These are phyloP conservation scores for Stichopus horrens DNA, from an alignment of 53 echinoderm and acorn worm species.

Conservation along the genomic window DNA sequence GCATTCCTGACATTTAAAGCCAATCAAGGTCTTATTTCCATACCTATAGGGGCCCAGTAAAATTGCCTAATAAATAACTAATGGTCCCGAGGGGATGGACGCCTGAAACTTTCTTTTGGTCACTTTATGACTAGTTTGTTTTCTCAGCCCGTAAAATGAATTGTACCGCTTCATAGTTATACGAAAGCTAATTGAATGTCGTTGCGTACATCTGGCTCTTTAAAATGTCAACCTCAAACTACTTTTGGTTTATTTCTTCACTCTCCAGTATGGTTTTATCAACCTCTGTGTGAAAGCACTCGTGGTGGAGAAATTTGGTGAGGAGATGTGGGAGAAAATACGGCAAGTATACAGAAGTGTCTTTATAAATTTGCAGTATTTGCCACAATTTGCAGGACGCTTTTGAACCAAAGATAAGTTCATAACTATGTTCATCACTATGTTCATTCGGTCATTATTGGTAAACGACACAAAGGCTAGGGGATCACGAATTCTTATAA, in stretches of 20 bases:
- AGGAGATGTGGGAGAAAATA: constrained; percentile 88
- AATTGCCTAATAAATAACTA: background rate
- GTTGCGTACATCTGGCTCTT: background rate
- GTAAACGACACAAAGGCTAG: too few species aligned
- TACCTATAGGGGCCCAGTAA: background rate
- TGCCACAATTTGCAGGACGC: too few species aligned
- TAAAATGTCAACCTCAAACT: background rate
- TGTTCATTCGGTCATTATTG: too few species aligned
- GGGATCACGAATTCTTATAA: too few species aligned
- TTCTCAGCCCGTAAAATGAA: background rate
- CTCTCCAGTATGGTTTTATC: constrained; percentile 92
- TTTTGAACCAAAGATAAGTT: too few species aligned
- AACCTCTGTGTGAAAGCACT: constrained; percentile 95
- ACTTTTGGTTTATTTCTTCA: background rate
- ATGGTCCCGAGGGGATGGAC: background rate
- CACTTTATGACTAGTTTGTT: background rate
- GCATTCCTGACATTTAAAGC: background rate
- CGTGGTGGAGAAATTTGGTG: constrained; percentile 91
- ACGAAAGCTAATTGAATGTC: background rate
- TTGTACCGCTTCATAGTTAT: background rate
- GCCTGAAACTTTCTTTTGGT: background rate
- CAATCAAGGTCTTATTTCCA: background rate
- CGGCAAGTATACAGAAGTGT: constrained; percentile 59
- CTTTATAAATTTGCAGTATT: too few species aligned
- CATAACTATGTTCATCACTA: too few species aligned